Conservation (phyloP, 1,140 invertebrate genomes). For the Anastrepha ludens region DNA sequence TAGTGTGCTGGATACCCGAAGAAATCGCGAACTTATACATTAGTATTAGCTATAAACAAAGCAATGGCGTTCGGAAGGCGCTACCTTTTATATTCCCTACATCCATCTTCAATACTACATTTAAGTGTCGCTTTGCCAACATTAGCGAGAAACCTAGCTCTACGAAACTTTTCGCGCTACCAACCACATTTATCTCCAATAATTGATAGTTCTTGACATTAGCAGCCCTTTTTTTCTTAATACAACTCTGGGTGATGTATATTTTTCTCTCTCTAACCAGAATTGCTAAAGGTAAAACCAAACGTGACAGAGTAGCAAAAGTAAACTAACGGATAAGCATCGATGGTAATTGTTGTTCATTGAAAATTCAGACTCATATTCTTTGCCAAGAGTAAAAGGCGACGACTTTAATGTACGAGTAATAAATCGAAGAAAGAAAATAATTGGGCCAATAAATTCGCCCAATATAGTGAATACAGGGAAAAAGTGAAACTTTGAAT, state of each 20-base stretch:
- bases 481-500: neutral
- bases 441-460: neutral
- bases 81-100: no score
- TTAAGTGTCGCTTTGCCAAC: no score
- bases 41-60: no score
- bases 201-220: neutral
- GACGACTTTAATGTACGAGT: neutral
- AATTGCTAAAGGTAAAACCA: neutral
- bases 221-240: neutral
- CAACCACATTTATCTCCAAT: neutral
- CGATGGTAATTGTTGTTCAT: slow-evolving; percentile 50
- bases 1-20: no score
- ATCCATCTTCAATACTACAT: no score
- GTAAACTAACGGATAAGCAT: slow-evolving; percentile 8
- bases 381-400: slow-evolving; percentile 18
- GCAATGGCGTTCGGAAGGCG: no score
- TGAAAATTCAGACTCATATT: slow-evolving; percentile 44
- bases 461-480: neutral
- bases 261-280: neutral
- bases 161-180: neutral
- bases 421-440: neutral
- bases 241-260: neutral
- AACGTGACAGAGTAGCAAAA: neutral
- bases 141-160: no score
- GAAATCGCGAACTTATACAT: no score